Conservation (phyloP, 2,888 invertebrate species). For the Eupithecia inturbata region DNA sequence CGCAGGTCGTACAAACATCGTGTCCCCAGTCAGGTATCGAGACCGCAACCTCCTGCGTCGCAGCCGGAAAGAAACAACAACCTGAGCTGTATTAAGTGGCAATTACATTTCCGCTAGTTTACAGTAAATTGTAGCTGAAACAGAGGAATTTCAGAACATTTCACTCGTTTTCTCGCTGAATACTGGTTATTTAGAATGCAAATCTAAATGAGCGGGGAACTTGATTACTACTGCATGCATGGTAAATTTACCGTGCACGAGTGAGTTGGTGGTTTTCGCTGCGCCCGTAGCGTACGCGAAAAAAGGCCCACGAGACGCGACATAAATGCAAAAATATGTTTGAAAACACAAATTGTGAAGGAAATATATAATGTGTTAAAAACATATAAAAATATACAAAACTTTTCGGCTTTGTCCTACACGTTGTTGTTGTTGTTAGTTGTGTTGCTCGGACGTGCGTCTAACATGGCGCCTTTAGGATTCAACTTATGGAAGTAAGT, state of each 20-base stretch:
- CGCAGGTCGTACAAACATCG: too few relatives aligned
- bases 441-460: too few relatives aligned
- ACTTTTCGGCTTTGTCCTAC: too few relatives aligned
- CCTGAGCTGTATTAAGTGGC: not conserved
- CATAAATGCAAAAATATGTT: not conserved
- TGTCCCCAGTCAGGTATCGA: too few relatives aligned
- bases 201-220: not conserved
- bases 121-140: not conserved
- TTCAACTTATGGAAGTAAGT: too few relatives aligned
- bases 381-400: too few relatives aligned
- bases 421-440: too few relatives aligned
- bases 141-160: not conserved
- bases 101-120: not conserved
- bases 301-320: not conserved
- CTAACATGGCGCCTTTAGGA: too few relatives aligned
- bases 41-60: too few relatives aligned
- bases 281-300: not conserved
- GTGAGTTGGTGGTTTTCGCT: not conserved
- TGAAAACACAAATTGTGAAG: too few relatives aligned
- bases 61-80: too few relatives aligned
- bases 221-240: not conserved
- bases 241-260: not conserved
- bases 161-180: not conserved
- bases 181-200: slow-evolving; percentile 3
- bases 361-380: too few relatives aligned